Evolutionary conservation across 2,888 invertebrate genomes (phyloP), one percentile per base, ranked within the genome.

Genomic region (Luffia ferchaultella): DNA sequence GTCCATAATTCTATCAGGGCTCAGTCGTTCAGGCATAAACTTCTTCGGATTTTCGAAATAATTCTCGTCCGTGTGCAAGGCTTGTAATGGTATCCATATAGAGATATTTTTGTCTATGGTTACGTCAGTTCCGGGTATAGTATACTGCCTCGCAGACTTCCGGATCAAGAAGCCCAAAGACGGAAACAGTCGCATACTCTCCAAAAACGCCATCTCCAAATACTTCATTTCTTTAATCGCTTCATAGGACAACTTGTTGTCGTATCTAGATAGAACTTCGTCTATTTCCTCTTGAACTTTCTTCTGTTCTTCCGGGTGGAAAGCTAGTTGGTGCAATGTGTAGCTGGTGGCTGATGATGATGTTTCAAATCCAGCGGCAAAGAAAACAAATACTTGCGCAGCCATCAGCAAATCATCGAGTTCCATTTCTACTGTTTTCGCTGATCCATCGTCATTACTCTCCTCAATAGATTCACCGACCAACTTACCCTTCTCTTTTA

Each of bases 281-380:
- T 72, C 74, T 7, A 74, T 63, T 42, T 74, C 70, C 0, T 55
- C 49, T 49, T 73, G 74, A 18, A 64, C 70, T 47, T 64, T 67
- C 18, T 50, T 49, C 46, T 73, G 74, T n/a, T 62, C 63, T 9
- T 62, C 61, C 1, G 68, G 70, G 46, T 67, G 52, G 51, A 53
- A 67, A 0, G 74, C 85, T 9, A 86, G 60, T 54, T 78, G 73
- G 56, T 85, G 84, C n/a, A 83, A 62, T 1, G 77, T 70, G 46
- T 73, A 83, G 65, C 83, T 80, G 1, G 85, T 74, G 2, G 82
- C 73, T 1, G 79, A 76, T 0, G 85, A 85, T 0, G 85, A 85
- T 1, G 85, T 85, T 60, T 85, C 85, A 56, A 82, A 85, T 5
- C 86, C 86, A 50, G 85, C 86, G 16, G 73, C 82, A 45, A 83